Percentiles rank a stretch among this genome's conserved stretches.
Evolutionary conservation across 2,113 vertebrate species (phyloP).

Genomic region (Abramis brama): DNA sequence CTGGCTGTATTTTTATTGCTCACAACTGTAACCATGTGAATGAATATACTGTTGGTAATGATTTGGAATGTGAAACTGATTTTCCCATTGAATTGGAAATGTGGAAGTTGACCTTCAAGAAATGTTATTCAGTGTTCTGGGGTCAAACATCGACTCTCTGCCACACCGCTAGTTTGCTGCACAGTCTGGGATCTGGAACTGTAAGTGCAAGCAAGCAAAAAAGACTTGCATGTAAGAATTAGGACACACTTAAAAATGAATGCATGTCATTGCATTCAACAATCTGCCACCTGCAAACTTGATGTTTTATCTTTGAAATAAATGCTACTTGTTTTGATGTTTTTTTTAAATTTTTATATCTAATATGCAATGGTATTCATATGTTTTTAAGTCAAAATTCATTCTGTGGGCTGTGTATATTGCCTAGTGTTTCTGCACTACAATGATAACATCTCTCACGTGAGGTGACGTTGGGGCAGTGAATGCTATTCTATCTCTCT

Average conservation of each 20-base stretch:
- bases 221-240: neutral
- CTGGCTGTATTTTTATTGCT: conserved; percentile 2
- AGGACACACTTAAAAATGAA: neutral
- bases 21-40: neutral
- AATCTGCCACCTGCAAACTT: neutral
- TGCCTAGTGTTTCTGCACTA: neutral
- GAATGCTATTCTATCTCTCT: conserved; percentile 4
- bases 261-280: neutral
- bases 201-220: conserved; percentile 41
- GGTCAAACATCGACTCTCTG: conserved; percentile 39
- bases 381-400: neutral
- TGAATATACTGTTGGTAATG: neutral
- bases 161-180: conserved; percentile 54
- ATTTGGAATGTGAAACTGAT: neutral
- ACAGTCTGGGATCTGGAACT: conserved; percentile 56
- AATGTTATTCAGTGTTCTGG: conserved; percentile 20
- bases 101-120: conserved; percentile 35
- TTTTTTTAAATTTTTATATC: no score
- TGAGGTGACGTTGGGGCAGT: neutral
- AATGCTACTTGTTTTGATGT: no score
- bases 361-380: neutral
- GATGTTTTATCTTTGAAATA: neutral
- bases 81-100: conserved; percentile 29
- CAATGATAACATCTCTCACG: neutral
- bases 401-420: neutral